Evolutionary conservation across 2,797 vertebrate genomes (phyloP), one percentile per base, ranked within the genome.

Genomic region (Mormyrus proboscirostris): DNA sequence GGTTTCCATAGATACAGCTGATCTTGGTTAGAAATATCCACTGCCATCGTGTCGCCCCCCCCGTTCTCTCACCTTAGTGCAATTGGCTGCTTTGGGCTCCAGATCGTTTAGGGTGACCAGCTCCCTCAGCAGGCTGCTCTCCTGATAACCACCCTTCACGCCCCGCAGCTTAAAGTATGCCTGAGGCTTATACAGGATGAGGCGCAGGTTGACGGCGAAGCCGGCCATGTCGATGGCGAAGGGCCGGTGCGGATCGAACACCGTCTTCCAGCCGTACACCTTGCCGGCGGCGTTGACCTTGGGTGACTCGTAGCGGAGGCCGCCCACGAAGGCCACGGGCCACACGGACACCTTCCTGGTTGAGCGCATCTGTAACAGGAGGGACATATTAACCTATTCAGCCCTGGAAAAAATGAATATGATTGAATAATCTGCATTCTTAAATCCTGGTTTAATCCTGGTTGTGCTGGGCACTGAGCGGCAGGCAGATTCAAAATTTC

Each of bases 161-260:
- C 99, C 98, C 0, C 98, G 97, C 76, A 99, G 96, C 92, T 99
- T 99, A 94, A 99, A 99, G 94, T 99, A 99, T 1, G 98, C 98
- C 95, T 99, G 98, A 16, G 97, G 97, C 92, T 98, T 96, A 94
- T 98, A 97, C 47, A 99, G 97, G 89, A 99, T 97, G 89, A 99
- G 97, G 19, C 97, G 93, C 90, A 99, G 95, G 95, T 99, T 99
- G 94, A 99, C 96, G 0, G 98, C 97, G 7, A 99, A 99, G 33
- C 99, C 99, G 0, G 98, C 99, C 99, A 99, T 99, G 96, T 99
- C 99, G n/a, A 99, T 99, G 47, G 98, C 99, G 38, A 99, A 99
- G 2, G 99, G 99, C 2, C 99, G 96, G 65, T 99, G 98, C 0
- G 98, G 98, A 93, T 99, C 99, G 19, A 99, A 99, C 86, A 99